These are phyloP conservation scores for Sebastes oblongus DNA, from an alignment of 2,797 vertebrate genomes.

Conservation along the genomic window DNA sequence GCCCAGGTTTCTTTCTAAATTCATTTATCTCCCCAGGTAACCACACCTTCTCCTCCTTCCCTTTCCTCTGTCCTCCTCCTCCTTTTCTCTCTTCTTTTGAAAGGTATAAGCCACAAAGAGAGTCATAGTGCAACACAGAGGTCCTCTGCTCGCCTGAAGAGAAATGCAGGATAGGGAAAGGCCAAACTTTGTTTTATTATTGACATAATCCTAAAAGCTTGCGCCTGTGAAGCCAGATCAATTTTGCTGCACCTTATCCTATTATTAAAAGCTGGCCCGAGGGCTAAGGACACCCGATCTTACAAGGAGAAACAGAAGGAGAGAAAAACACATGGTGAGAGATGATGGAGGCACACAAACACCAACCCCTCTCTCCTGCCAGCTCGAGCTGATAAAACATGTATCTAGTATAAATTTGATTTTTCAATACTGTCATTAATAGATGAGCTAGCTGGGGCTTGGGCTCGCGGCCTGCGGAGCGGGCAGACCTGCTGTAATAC, in stretches of 20 bases:
- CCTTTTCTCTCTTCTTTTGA: conserved; percentile 36
- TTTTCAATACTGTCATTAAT: conserved; percentile 86
- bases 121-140: conserved; percentile 62
- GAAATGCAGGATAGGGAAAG: conserved; percentile 66
- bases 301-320: conserved; percentile 51
- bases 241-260: conserved; percentile 81
- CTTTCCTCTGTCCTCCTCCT: conserved; percentile 23
- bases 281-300: conserved; percentile 65
- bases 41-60: conserved; percentile 59
- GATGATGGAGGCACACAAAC: conserved; percentile 53
- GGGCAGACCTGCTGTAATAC: conserved; percentile 79
- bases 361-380: conserved; percentile 33
- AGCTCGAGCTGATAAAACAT: conserved; percentile 68
- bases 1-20: conserved; percentile 27
- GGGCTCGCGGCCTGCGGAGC: conserved; percentile 68
- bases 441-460: conserved; percentile 77
- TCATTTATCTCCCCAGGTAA: conserved; percentile 67
- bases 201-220: conserved; percentile 79
- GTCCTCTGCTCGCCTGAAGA: conserved; percentile 70
- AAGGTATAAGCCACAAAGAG: conserved; percentile 56
- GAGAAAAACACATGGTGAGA: conserved; percentile 43
- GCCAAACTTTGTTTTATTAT: conserved; percentile 79
- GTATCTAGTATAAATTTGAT: conserved; percentile 81
- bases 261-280: conserved; percentile 82
- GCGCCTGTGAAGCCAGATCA: conserved; percentile 77